These are phyloP conservation scores for Clivina fossor DNA, from an alignment of 2,888 invertebrate genomes.

Conservation along the genomic window DNA sequence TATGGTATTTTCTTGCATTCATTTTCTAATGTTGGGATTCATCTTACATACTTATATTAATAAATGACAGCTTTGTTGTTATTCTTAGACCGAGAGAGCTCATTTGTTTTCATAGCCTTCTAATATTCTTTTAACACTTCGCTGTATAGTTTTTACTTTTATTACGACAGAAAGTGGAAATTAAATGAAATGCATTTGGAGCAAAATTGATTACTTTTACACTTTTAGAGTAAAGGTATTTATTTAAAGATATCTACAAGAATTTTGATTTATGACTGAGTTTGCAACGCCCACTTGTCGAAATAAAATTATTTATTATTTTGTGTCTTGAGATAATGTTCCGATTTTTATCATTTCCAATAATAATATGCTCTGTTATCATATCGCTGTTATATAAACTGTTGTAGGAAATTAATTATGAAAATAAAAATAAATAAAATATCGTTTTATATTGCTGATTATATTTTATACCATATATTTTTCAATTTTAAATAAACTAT, in stretches of 20 bases:
- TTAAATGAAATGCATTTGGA: constrained; percentile 20
- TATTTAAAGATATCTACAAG: constrained; percentile 14
- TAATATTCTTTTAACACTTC: constrained; percentile 6
- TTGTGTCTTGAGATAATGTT: constrained; percentile 21
- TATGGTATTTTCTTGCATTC: constrained; percentile 29
- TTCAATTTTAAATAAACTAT: no score
- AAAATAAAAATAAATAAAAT: constrained; percentile 21
- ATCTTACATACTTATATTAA: constrained; percentile 26
- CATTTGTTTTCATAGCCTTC: constrained; percentile 20
- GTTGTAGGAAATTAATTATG: constrained; percentile 18
- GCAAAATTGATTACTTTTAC: constrained; percentile 24
- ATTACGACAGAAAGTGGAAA: constrained; percentile 1
- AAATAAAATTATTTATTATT: constrained; percentile 18
- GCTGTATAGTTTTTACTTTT: neutral
- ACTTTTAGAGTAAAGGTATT: constrained; percentile 20
- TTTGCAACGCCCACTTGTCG: constrained; percentile 21
- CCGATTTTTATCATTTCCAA: constrained; percentile 26
- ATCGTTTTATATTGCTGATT: no score
- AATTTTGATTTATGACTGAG: constrained; percentile 24
- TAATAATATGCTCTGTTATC: constrained; percentile 25
- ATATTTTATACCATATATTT: no score
- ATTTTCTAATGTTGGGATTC: constrained; percentile 17
- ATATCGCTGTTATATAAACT: constrained; percentile 9
- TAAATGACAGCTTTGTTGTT: constrained; percentile 28
- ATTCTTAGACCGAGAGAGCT: constrained; percentile 19